Evolutionary conservation across 2,888 invertebrate genomes (phyloP), one percentile per base, ranked within the genome.

Genomic region (Caenorhabditis uteleia): DNA sequence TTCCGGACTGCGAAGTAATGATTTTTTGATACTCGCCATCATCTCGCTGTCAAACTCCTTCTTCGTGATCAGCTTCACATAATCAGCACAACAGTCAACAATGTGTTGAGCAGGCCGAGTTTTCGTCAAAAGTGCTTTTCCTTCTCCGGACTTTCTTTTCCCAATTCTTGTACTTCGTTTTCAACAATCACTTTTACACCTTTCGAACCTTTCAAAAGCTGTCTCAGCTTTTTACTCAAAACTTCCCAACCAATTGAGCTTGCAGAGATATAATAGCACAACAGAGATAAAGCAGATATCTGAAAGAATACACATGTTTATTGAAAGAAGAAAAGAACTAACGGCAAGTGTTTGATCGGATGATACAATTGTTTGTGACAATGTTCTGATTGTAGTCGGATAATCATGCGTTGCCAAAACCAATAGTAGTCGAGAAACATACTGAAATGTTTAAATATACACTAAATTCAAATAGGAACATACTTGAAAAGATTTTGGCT

Each of bases 1-100:
- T 87, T 97, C 97, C 0, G 97, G 95, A 85, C 91, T 94, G 47
- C 97, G 87, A 26, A 97, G 86, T 89, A 95, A 90, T 20, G 92
- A 89, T 84, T 93, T 93, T 84, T 93, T 91, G 51, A 94, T 86
- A 1, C 92, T 90, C 0, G 95, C 93, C 62, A 93, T 86, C 39
- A 95, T 84, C 6, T 86, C 86, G 42, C 87, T 88, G 78, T 90
- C 89, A 77, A 94, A 91, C 48, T 68, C 51, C 14, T 53, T 45
- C 42, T 56, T 59, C 18, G 49, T 40, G 6, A 75, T 18, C 29
- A 46, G 36, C 7, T 34, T 21, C 31, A 18, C 18, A 47, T 7
- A 16, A 12, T 33, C 5, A 26, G 3, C 16, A 8, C 16, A 26
- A 44, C 6, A 12, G 12, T 27, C 5, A 16, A 60, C 65, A 20